Percentiles rank a stretch among this genome's conserved stretches.
phyloP scores from a whole-genome alignment of 1,140 invertebrate genomes.

The Drosophila pseudoananassae region DNA sequence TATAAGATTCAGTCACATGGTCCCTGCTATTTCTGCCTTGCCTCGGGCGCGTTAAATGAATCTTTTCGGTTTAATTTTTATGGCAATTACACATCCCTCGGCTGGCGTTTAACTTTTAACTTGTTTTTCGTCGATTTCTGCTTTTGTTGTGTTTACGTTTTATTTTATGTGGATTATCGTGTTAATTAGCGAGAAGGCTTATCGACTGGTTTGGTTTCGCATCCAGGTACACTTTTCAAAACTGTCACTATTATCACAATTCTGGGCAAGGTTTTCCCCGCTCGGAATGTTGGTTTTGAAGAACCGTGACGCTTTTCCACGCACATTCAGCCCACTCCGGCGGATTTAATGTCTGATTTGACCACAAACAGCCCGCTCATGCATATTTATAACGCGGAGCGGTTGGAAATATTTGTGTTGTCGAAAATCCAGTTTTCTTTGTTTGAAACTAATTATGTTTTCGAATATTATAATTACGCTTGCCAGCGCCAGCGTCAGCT shows the following conservation, averaged over 20 bases:
- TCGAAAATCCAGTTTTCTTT: constrained; percentile 45
- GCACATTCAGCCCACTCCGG: constrained; percentile 28
- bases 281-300: neutral
- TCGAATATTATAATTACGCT: constrained; percentile 29
- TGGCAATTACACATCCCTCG: constrained; percentile 38
- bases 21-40: constrained; percentile 8
- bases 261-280: neutral
- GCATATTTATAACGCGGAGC: constrained; percentile 36
- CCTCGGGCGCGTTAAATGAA: neutral
- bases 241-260: neutral
- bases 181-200: constrained; percentile 26
- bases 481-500: neutral
- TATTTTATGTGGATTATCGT: constrained; percentile 12
- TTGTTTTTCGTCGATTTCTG: constrained; percentile 9
- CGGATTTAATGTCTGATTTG: constrained; percentile 36
- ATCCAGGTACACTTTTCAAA: neutral
- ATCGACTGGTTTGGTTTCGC: constrained; percentile 15
- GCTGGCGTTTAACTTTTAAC: constrained; percentile 2
- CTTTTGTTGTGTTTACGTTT: constrained; percentile 9
- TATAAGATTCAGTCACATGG: constrained; percentile 27
- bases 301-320: constrained; percentile 15
- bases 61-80: constrained; percentile 25
- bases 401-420: constrained; percentile 27
- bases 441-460: constrained; percentile 46
- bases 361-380: constrained; percentile 43